Conservation (phyloP, 2,113 vertebrate genomes). For the Callithrix jacchus region DNA sequence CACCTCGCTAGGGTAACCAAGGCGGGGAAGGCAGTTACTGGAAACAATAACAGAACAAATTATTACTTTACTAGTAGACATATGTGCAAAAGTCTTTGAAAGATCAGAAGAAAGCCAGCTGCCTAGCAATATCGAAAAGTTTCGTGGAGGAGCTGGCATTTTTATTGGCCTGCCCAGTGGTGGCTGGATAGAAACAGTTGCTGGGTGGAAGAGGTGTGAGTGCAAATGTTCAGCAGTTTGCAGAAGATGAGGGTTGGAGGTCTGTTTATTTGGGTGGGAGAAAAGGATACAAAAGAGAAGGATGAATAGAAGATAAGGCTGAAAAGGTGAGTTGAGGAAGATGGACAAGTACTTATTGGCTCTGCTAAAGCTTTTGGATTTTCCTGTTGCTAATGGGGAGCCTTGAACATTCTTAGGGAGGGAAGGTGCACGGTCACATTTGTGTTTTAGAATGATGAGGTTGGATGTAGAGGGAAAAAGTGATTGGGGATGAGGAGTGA, state of each 20-base stretch:
- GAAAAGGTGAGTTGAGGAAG: not conserved
- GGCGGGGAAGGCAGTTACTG: not conserved
- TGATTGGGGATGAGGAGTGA: not conserved
- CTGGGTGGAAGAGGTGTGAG: not conserved
- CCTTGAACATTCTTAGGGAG: not conserved
- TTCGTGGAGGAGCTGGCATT: not conserved
- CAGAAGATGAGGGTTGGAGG: not conserved
- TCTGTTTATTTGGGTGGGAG: not conserved
- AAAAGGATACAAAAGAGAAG: not conserved
- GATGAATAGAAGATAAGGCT: not conserved
- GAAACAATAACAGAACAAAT: not conserved
- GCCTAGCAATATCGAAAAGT: not conserved
- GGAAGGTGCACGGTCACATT: too few species aligned
- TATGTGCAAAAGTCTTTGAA: not conserved
- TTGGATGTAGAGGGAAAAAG: not conserved
- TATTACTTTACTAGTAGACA: not conserved
- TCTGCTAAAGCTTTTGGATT: not conserved
- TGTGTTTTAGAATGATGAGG: not conserved
- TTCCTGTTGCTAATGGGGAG: not conserved
- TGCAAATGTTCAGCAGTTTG: not conserved
- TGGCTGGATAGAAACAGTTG: not conserved
- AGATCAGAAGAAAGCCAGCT: not conserved
- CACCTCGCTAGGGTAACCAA: not conserved
- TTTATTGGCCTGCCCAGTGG: not conserved
- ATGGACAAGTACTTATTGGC: not conserved